These are phyloP conservation scores for Oenanthe melanoleuca DNA, from an alignment of 2,113 vertebrate genomes.

Conservation along the genomic window DNA sequence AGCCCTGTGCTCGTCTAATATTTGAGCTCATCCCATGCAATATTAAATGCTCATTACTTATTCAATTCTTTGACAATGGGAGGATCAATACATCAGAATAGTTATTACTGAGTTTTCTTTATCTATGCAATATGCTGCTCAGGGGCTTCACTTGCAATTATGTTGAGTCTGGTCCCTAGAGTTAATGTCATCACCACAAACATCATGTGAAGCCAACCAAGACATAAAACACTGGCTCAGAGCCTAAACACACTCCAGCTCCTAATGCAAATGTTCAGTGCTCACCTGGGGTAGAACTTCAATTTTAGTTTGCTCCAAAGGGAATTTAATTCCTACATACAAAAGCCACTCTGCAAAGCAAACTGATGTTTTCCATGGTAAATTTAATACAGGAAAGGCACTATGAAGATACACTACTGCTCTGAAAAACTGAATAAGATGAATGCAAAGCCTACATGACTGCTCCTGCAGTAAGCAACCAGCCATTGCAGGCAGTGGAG, in stretches of 20 bases:
- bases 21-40: background rate
- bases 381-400: background rate
- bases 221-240: background rate
- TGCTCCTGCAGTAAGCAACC: background rate
- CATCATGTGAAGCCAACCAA: accelerated
- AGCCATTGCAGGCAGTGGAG: background rate
- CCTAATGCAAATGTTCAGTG: background rate
- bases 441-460: background rate
- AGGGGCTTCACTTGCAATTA: background rate
- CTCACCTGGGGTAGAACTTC: background rate
- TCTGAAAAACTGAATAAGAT: background rate
- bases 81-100: background rate
- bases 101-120: background rate
- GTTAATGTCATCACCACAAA: background rate
- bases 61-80: background rate
- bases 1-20: background rate
- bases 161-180: background rate
- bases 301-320: background rate
- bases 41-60: background rate
- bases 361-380: background rate
- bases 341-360: background rate
- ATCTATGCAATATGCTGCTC: background rate
- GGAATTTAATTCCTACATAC: background rate
- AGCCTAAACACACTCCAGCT: background rate
- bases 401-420: background rate